phyloP scores from a whole-genome alignment of 2,113 vertebrate species.

The Oostethus manadensis region DNA sequence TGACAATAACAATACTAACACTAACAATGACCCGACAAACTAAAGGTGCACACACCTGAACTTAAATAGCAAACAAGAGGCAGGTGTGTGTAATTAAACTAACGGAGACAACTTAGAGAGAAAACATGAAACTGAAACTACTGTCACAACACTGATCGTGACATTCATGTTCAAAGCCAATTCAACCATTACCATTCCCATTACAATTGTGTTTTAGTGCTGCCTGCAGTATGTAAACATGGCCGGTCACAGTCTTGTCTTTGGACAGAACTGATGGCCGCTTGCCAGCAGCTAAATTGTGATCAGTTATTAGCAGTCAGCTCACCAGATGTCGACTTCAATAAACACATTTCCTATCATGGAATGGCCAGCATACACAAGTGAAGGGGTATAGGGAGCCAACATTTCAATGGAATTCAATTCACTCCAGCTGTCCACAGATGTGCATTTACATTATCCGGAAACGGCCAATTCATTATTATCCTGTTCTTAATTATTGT shows the following conservation, averaged over 20 bases:
- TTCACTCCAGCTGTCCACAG: conserved; percentile 45
- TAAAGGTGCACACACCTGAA: no score
- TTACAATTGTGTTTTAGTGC: background rate
- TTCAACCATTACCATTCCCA: no score
- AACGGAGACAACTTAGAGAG: no score
- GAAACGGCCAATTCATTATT: conserved; percentile 49
- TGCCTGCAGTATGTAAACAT: conserved; percentile 4
- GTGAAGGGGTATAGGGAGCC: conserved; percentile 29
- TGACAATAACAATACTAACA: no score
- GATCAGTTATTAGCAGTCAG: conserved; percentile 56
- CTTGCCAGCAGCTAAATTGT: conserved; percentile 58
- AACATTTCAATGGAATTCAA: conserved; percentile 51
- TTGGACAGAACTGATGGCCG: conserved; percentile 22
- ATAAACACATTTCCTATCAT: conserved; percentile 48
- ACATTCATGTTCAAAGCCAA: no score
- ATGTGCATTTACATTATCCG: conserved; percentile 51
- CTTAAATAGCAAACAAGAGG: no score
- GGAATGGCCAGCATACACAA: conserved; percentile 29
- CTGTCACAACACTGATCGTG: no score
- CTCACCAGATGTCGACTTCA: conserved; percentile 62
- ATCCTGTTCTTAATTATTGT: conserved; percentile 52
- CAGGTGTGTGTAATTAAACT: no score
- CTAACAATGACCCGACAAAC: no score
- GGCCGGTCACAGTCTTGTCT: conserved; percentile 13
- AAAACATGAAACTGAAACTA: no score